These are phyloP conservation scores for Psettodes erumei DNA, from an alignment of 2,113 vertebrate species.

Conservation along the genomic window DNA sequence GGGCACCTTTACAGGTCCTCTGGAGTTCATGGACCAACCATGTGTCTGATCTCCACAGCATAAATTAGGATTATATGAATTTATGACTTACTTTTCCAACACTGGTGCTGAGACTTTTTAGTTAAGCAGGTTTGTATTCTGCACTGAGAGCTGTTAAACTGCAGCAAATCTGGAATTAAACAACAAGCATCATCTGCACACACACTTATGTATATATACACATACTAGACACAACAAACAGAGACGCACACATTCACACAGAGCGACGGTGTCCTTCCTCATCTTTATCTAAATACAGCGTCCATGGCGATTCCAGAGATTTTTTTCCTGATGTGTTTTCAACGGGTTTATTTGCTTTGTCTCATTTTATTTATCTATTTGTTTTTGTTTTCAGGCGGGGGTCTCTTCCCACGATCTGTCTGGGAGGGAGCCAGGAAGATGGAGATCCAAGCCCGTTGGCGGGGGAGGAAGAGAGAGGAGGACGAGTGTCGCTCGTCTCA, in stretches of 20 bases:
- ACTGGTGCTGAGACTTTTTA: neutral
- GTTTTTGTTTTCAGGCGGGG: conserved; percentile 40
- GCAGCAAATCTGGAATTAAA: neutral
- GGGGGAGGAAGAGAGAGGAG: conserved; percentile 20
- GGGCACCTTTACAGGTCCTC: neutral
- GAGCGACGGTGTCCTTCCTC: neutral
- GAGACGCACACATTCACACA: conserved; percentile 1
- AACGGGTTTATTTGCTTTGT: conserved; percentile 43
- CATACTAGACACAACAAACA: neutral
- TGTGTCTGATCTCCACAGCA: neutral
- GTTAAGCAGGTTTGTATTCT: neutral
- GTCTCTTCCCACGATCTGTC: conserved; percentile 73
- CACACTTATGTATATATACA: neutral
- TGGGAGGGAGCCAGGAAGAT: conserved; percentile 56
- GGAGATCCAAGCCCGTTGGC: conserved; percentile 13
- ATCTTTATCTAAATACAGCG: conserved; percentile 44
- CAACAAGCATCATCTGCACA: neutral
- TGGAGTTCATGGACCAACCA: neutral
- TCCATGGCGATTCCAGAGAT: conserved; percentile 2
- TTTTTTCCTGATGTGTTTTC: conserved; percentile 18
- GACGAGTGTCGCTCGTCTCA: conserved; percentile 48
- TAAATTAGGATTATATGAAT: no score
- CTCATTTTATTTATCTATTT: conserved; percentile 58
- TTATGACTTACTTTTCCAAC: neutral
- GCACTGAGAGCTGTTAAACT: neutral